These are phyloP conservation scores for Cephonodes hylas DNA, from an alignment of 2,888 invertebrate species.

Conservation along the genomic window DNA sequence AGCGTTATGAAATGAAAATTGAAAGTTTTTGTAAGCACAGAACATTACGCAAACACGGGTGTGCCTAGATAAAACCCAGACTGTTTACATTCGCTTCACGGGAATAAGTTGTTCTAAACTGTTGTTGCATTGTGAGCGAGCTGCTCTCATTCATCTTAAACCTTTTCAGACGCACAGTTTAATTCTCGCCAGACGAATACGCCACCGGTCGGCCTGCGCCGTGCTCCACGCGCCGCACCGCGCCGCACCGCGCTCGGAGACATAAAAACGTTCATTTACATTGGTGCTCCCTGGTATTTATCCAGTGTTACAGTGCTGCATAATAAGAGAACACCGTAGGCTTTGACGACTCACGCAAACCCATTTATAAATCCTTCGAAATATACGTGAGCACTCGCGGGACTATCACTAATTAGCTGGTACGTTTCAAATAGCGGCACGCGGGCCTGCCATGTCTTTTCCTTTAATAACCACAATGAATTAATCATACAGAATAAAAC, in stretches of 20 bases:
- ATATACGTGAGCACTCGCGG: conserved; percentile 45
- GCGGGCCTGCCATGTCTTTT: not conserved
- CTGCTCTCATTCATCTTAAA: conserved; percentile 72
- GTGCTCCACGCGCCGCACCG: conserved; percentile 26
- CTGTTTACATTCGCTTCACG: conserved; percentile 62
- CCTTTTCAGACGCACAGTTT: conserved; percentile 71
- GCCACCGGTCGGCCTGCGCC: conserved; percentile 33
- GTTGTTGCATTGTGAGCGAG: conserved; percentile 69
- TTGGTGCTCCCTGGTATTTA: conserved; percentile 67
- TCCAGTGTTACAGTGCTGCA: conserved; percentile 65
- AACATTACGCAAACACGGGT: conserved; percentile 41
- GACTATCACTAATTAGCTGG: conserved; percentile 54
- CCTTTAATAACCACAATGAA: not conserved
- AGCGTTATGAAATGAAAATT: conserved; percentile 17
- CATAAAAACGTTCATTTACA: conserved; percentile 75
- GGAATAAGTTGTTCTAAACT: conserved; percentile 72
- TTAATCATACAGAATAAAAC: too few species aligned
- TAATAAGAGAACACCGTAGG: conserved; percentile 60
- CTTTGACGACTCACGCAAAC: conserved; percentile 57
- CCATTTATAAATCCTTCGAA: conserved; percentile 61
- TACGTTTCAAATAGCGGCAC: conserved; percentile 15
- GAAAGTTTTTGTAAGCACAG: conserved; percentile 25
- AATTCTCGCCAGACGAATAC: conserved; percentile 65
- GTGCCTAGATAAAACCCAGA: conserved; percentile 56
- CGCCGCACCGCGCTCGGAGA: conserved; percentile 42